Evolutionary conservation across 2,797 vertebrate genomes (phyloP).

Genomic region (Takifugu ocellatus): DNA sequence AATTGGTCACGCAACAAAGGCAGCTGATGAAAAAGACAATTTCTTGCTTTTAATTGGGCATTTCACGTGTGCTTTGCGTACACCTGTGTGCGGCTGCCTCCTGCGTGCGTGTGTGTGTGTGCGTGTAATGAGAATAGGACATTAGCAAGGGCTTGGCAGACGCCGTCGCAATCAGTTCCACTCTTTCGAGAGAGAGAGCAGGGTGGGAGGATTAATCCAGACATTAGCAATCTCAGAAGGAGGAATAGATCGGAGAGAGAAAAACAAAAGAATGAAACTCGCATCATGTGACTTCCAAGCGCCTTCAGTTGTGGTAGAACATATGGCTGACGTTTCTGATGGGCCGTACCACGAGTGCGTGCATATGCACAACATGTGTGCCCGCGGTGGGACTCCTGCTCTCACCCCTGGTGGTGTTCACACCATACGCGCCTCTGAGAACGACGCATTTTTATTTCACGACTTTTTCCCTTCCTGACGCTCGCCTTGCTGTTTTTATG

Average conservation of each 20-base stretch:
- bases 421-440: neutral
- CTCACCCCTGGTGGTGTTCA: neutral
- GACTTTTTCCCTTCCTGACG: constrained; percentile 18
- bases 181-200: constrained; percentile 50
- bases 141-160: constrained; percentile 88
- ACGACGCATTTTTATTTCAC: constrained; percentile 18
- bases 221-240: constrained; percentile 47
- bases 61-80: constrained; percentile 86
- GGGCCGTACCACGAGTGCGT: constrained; percentile 6
- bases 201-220: constrained; percentile 47
- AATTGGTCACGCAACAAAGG: constrained; percentile 90
- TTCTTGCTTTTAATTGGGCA: constrained; percentile 93
- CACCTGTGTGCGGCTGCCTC: constrained; percentile 83
- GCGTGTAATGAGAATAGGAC: constrained; percentile 85
- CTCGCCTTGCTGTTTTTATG: constrained; percentile 31
- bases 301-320: constrained; percentile 19
- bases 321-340: constrained; percentile 36
- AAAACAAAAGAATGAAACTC: constrained; percentile 32
- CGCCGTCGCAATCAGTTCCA: constrained; percentile 82
- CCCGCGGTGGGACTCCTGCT: constrained; percentile 19
- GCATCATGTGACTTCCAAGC: constrained; percentile 23
- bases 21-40: constrained; percentile 90
- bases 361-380: constrained; percentile 34
- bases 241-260: constrained; percentile 34
- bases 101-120: constrained; percentile 28